Percentiles rank a stretch among this genome's conserved stretches.
Conservation (phyloP, 2,113 vertebrate genomes). For the Mesocricetus auratus region DNA sequence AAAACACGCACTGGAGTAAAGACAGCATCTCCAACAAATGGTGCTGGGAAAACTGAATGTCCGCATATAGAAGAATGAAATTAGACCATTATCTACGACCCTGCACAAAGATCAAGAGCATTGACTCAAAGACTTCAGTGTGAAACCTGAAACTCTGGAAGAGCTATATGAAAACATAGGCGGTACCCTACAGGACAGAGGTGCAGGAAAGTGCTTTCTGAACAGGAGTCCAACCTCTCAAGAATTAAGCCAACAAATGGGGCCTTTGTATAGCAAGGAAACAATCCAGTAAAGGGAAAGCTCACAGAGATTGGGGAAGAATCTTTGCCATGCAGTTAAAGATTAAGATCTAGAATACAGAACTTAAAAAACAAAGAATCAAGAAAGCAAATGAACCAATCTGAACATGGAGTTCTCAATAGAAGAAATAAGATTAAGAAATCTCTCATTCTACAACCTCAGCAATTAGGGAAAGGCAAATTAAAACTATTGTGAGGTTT, state of each 20-base stretch:
- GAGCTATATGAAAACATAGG: not conserved
- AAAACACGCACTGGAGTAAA: not conserved
- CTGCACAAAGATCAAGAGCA: not conserved
- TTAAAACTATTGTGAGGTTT: not conserved
- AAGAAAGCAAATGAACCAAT: not conserved
- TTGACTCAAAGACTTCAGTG: not conserved
- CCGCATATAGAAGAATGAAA: not conserved
- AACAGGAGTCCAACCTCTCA: not conserved
- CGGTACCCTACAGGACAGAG: not conserved
- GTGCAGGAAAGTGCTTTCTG: not conserved
- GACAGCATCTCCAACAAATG: not conserved
- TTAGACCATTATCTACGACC: not conserved
- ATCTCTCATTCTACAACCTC: no score
- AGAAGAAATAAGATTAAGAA: not conserved
- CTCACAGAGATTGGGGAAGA: not conserved
- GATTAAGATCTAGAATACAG: not conserved
- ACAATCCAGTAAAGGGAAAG: not conserved
- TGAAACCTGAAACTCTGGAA: not conserved
- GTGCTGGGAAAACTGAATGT: not conserved
- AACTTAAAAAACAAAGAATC: not conserved
- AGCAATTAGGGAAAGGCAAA: not conserved
- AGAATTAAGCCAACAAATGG: not conserved
- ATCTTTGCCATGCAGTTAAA: not conserved
- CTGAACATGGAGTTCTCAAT: not conserved
- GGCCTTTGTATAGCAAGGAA: not conserved